Evolutionary conservation across 2,113 vertebrate species (phyloP), one percentile per base, ranked within the genome.

Genomic region (Deroptyus accipitrinus): DNA sequence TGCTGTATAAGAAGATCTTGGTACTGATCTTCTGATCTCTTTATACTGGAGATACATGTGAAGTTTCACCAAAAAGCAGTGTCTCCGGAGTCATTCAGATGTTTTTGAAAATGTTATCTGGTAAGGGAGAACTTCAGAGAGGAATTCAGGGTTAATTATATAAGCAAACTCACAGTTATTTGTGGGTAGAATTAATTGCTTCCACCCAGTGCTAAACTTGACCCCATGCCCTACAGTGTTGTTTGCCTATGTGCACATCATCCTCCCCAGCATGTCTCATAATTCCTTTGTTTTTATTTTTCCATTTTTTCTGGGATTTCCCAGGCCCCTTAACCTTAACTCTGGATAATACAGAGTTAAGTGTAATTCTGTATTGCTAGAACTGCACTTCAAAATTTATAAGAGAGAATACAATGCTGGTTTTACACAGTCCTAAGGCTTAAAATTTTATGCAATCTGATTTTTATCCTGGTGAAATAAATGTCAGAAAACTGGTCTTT

Each of bases 251-350:
- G 73, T 81, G 48, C 62, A 86, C 74, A 87, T 91, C 91, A 82
- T 94, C 94, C 95, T 97, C 94, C 95, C 89, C 91, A 95, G 89
- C 93, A 87, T 55, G 89, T 94, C 86, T 95, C 80, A 94, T 89
- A 89, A 80, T 92, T 89, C 62, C 17, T 83, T 93, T 96, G 54
- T 93, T 96, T 88, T 96, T 96, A 92, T 95, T 95, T 92, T 91
- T 78, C 39, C 14, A 61, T 92, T 96, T 96, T 89, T 96, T 89
- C 92, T 94, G 88, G 27, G 33, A 81, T 96, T 97, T 96, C 92
- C 94, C 92, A 97, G 95, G 92, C 89, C 91, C 94, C 83, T 91
- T 95, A 92, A 84, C 83, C 92, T 86, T 94, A 90, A 86, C 80
- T 35, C 59, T 89, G 73, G 46, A 31, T 72, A 95, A 55, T 28